phyloP scores from a whole-genome alignment of 2,797 vertebrate species.

The Sebastes nivosus region DNA sequence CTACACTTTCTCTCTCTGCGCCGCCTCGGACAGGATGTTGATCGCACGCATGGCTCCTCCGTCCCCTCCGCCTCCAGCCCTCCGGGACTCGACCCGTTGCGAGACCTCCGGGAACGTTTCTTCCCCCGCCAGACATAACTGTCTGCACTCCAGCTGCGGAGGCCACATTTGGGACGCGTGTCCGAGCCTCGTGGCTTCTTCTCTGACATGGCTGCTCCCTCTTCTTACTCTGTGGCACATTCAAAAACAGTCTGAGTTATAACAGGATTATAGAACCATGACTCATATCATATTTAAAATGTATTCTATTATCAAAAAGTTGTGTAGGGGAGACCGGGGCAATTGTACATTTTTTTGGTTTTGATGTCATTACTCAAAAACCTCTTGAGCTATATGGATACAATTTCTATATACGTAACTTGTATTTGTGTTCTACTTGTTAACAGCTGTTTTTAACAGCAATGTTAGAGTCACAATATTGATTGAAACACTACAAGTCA shows the following conservation, averaged over 20 bases:
- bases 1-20: slow-evolving; percentile 91
- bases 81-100: slow-evolving; percentile 78
- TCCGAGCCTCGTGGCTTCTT: slow-evolving; percentile 83
- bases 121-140: slow-evolving; percentile 93
- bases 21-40: slow-evolving; percentile 79
- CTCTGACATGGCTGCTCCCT: slow-evolving; percentile 80
- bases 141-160: slow-evolving; percentile 93
- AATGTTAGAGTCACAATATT: no score
- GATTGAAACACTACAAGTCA: no score
- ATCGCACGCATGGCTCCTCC: slow-evolving; percentile 71
- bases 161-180: slow-evolving; percentile 89
- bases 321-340: background rate
- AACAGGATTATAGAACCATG: background rate
- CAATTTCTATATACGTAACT: no score
- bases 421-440: no score
- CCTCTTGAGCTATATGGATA: no score
- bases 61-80: slow-evolving; percentile 56
- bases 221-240: slow-evolving; percentile 21
- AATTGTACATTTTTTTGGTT: no score
- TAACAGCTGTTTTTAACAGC: no score
- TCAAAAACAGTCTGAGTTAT: background rate
- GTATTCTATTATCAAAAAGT: background rate
- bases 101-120: slow-evolving; percentile 89
- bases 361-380: no score
- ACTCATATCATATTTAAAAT: background rate